These are phyloP conservation scores for Sebastes trivittatus DNA, from an alignment of 2,797 vertebrate species.

Conservation along the genomic window DNA sequence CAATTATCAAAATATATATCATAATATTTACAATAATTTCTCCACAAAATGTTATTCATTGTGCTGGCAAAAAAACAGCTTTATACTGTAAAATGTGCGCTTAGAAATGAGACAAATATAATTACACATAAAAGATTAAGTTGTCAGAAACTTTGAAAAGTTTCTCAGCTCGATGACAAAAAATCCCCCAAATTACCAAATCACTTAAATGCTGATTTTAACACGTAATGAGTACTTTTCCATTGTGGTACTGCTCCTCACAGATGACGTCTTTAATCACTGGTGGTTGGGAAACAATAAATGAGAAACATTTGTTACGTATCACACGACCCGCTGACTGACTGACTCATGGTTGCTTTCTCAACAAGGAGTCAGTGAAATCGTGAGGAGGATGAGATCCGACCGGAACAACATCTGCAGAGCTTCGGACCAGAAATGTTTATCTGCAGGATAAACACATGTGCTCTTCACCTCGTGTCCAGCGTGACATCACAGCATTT, in stretches of 20 bases:
- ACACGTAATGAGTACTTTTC: background rate
- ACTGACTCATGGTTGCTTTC: conserved; percentile 13
- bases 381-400: background rate
- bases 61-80: background rate
- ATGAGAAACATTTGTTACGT: background rate
- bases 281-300: background rate
- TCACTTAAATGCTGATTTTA: background rate
- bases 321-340: background rate
- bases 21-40: background rate
- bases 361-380: conserved; percentile 25
- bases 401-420: conserved; percentile 57
- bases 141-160: background rate
- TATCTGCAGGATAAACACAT: conserved; percentile 56
- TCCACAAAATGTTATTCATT: background rate
- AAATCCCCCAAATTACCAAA: background rate
- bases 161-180: background rate
- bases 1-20: background rate
- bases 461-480: background rate
- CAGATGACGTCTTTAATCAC: background rate
- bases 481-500: conserved; percentile 27
- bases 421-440: conserved; percentile 37
- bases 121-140: background rate
- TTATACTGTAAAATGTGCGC: background rate
- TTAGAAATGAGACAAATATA: background rate
- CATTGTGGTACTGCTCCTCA: background rate